Evolutionary conservation across 1,140 invertebrate species (phyloP), one percentile per base, ranked within the genome.

Genomic region (Diorhabda carinulata): DNA sequence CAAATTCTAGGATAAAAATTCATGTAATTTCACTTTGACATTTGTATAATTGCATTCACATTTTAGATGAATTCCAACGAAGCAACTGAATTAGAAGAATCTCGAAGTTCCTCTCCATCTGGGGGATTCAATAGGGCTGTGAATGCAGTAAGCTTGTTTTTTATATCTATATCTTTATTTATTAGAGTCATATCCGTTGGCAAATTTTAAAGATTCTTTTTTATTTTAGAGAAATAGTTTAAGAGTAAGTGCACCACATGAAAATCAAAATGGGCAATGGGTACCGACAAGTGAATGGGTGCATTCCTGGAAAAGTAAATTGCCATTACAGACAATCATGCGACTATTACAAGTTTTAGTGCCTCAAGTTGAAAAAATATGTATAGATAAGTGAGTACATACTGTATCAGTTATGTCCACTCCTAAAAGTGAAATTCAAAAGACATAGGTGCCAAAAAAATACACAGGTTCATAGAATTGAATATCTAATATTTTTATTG

Each of bases 341-440:
- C 86, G 98, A 74, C 87, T 99, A 76, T 84, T 99, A 57, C 98
- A 99, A 86, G 98, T 99, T 8, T 84, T 99, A 2, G 98, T 99
- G 60, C 98, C 98, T 61, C 98, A 99, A 86, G 98, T 99, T 6
- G 98, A 99, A 84, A 99, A 99, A 85, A 99, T 99, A 75, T 99
- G 98, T 83, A 99, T 99, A 78, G 98, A 99, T 82, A 99, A 99
- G 95, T 98, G 82, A 87, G 88, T 85, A 3, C 2, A 52, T 52
- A 8, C 25, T 25, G 25, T 25, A 25, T 25, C 25, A 25, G 25
- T 25, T 25, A 25, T 25, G 25, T 25, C 25, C 25, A 25, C 2
- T 25, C 25, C 25, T 25, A 25, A 25, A 25, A 25, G 25, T 25
- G 25, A 25, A 25, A 25, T 25, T 25, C 1, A 1, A 25, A 25